Evolutionary conservation across 2,113 vertebrate genomes (phyloP).

Genomic region (Turnix velox): DNA sequence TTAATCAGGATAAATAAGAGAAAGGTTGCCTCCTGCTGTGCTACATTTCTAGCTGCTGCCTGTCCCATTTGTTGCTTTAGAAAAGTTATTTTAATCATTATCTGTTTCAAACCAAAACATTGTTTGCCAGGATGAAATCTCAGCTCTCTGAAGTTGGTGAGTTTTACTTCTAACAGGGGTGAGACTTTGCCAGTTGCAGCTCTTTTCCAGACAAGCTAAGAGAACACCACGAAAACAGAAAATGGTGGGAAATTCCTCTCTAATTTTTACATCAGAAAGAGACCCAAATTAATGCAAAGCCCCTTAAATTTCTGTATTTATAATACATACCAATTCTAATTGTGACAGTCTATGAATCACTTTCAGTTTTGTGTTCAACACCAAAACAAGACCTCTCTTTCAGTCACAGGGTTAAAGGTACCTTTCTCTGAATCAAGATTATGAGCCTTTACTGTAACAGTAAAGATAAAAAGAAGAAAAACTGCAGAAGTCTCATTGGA

Average conservation of each 20-base stretch:
- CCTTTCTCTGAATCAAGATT: not conserved
- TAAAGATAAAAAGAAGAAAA: not conserved
- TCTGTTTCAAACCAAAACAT: not conserved
- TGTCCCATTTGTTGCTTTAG: not conserved
- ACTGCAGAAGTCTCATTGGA: not conserved
- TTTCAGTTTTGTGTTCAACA: not conserved
- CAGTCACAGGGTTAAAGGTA: not conserved
- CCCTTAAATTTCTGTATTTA: not conserved
- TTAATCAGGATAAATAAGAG: not conserved
- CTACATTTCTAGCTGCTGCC: not conserved
- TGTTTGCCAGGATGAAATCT: not conserved
- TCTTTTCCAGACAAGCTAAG: not conserved
- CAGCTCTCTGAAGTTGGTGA: not conserved
- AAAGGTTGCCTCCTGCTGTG: not conserved
- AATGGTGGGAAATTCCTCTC: not conserved
- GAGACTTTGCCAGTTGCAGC: not conserved
- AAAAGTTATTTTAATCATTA: not conserved
- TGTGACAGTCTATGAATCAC: not conserved
- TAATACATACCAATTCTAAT: not conserved
- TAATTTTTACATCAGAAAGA: not conserved
- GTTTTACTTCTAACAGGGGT: not conserved
- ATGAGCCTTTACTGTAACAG: not conserved
- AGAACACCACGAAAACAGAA: not conserved
- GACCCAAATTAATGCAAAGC: not conserved
- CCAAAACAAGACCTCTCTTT: not conserved